Base-by-base conservation (phyloP, 2,797 vertebrate genomes). In the Melanotaenia parkinsoni region DNA sequence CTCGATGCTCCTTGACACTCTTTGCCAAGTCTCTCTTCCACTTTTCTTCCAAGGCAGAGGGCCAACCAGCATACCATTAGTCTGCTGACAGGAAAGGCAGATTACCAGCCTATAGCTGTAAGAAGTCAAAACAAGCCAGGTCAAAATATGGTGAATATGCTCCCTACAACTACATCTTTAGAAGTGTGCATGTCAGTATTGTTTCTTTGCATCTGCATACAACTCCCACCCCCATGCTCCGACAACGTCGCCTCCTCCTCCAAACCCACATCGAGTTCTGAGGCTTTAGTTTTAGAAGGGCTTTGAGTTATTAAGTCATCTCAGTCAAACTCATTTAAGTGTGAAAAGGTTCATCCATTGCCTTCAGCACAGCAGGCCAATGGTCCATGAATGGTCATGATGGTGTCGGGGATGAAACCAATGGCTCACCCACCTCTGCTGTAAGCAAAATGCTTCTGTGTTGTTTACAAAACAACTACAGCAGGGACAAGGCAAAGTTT, bases 71-170 rank as follows among this genome's bases (percentile, higher is more conserved):
- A 91, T 90, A 92, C 92, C 92, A 79, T 94, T 95, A 94, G 93
- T 95, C 93, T 94, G 93, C 94, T 93, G 92, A 91, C 94, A 94
- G 93, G 93, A 85, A 92, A 93, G 90, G 90, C 95, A 93, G 89
- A 91, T 94, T 94, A 94, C 94, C 94, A 95, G 93, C 89, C 93
- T 94, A 91, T 95, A 93, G 88, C 93, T 90, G 92, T 95, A 93
- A 95, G 93, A 91, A 92, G 93, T 93, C 87, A 95, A 93, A 94
- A 94, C 95, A 94, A 94, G 94, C 90, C 93, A 90, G 91, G 94
- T 86, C 94, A 94, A 81, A 95, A 94, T 91, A 95, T 95, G 95
- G 95, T 95, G 95, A 95, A 95, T 95, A 95, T 95, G 88, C 87
- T 87, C 92, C 92, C 89, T 89, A 90, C 89, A 87, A 92, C 88